Base-by-base conservation (phyloP, 2,797 vertebrate species). In the Nannoperca obscura region DNA sequence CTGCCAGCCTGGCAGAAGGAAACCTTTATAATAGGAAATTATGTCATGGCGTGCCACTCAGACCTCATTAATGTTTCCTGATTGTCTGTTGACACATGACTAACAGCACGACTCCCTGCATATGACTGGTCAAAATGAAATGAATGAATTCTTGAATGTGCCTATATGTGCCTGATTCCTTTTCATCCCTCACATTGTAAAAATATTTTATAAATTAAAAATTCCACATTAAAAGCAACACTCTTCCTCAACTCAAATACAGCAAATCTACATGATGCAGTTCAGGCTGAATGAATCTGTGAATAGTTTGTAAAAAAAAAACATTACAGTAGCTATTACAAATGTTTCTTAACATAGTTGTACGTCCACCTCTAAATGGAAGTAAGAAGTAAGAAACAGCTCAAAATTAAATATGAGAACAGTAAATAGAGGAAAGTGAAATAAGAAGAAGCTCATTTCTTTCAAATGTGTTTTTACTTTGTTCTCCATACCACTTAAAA, bases 401-500 rank as follows among this genome's bases (percentile, higher is more conserved):
- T 62, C 34, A 42, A 38, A 53, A 7, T 4, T 17, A 15, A 65
- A 42, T 11, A 46, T 27, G 63, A 59, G 17, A 47, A 19, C 2
- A 52, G 13, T 17, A 50, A 67, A 42, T 13, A 11, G 19, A 75
- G 3, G 2, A 40, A 24, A 83, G 36, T 20, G 32, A 83, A 82
- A 72, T 13, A 34, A 74, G 14, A 68, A 60, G 32, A 60, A 52
- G 58, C 14, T 57, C 9, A n/a, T 60, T 88, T 87, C 53, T 84
- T 91, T 91, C 77, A 91, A 90, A 91, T 50, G 54, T 88, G 71
- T 91, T 92, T 95, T 93, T n/a, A 92, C 90, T 94, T 91, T 92
- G 86, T 93, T 92, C 89, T 93, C 88, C 83, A 89, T 94, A 93
- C 82, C 89, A 92, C 89, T 94, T 94, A 91, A 92, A 95, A 94